These are phyloP conservation scores for Thalassaphorura encarpata DNA, from an alignment of 1,140 invertebrate genomes.

Conservation along the genomic window DNA sequence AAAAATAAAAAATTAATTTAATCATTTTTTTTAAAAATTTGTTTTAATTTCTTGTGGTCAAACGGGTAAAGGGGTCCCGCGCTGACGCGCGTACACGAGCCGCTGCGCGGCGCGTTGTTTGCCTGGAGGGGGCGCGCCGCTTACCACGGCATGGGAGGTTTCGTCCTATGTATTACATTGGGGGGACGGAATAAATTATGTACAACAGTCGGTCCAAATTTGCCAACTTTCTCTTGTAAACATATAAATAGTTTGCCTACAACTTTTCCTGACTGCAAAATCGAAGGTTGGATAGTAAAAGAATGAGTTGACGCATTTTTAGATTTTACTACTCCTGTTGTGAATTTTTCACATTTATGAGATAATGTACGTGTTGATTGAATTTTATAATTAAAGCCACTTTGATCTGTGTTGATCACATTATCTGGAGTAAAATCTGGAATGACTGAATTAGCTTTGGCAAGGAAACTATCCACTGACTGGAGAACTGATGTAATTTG, in stretches of 20 bases:
- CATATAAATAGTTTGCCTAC: neutral
- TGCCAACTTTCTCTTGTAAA: neutral
- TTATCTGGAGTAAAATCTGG: neutral
- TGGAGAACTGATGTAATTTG: too few species aligned
- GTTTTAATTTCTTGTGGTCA: too few species aligned
- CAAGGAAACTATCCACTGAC: neutral
- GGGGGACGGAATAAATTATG: neutral
- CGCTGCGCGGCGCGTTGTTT: too few species aligned
- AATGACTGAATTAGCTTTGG: neutral
- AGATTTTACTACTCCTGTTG: neutral
- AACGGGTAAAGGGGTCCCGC: too few species aligned
- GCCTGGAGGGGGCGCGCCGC: too few species aligned
- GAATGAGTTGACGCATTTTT: neutral
- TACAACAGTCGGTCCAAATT: neutral
- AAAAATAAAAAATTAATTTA: too few species aligned
- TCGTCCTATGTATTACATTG: too few species aligned
- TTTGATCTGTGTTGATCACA: neutral
- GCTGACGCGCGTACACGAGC: too few species aligned
- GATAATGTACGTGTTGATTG: neutral
- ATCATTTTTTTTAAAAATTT: too few species aligned
- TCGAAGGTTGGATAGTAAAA: neutral
- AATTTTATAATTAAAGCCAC: slow-evolving; percentile 2
- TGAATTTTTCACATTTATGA: neutral
- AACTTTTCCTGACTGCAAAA: neutral
- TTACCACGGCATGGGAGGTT: too few species aligned